Evolutionary conservation across 2,888 invertebrate genomes (phyloP), one percentile per base, ranked within the genome.

Genomic region (Nomada fucata): DNA sequence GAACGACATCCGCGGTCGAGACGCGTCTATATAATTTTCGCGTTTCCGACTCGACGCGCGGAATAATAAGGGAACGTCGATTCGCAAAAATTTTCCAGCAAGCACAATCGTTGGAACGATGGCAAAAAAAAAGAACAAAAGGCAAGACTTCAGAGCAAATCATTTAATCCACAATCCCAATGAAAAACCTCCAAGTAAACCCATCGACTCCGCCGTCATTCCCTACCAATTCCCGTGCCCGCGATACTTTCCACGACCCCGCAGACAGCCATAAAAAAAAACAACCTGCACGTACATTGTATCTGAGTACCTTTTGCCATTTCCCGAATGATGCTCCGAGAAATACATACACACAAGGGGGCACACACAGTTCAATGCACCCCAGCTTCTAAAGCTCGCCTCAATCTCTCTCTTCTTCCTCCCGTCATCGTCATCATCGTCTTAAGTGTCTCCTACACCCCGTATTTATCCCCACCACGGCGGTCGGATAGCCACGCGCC

Each of bases 401-500:
- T 65, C 76, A 53, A 61, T 78, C 83, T 83, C 79, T 74, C 67
- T 81, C 78, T 63, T 67, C 72, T 68, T 70, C 65, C 63, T 64
- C 70, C 79, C 82, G 65, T 81, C 82, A 82, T 80, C 86, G 75
- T 86, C 83, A 72, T 87, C 82, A 76, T 87, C 87, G 78, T 88
- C 83, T 89, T 87, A 88, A 89, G 88, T 88, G 78, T 89, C 89
- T 88, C 79, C 88, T 87, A 86, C 87, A 87, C 89, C 90, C 90
- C 75, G 76, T 88, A 88, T 83, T 91, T 91, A 91, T 90, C 91
- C 91, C 91, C 87, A 85, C 90, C 84, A 57, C 18, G 55, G 9
- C 42, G 7, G 68, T 65, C 72, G 71, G 53, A 70, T 73, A 86
- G 91, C 91, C 91, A 91, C 91, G 91, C 91, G 91, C 91, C 91